Conservation (phyloP, 2,888 invertebrate species). For the Rotaria macrura region DNA sequence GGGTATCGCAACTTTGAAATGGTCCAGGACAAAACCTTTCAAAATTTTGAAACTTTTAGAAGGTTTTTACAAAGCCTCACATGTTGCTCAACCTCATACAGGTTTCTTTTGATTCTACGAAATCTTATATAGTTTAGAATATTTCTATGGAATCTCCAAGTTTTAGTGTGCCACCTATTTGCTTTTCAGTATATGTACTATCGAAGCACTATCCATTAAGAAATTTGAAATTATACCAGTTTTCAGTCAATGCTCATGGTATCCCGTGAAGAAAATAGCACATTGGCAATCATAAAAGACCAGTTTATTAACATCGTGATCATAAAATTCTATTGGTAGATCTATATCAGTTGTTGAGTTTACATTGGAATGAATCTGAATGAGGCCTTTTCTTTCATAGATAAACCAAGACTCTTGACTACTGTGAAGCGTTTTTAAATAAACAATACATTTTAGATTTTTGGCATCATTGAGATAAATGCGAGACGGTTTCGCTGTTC, state of each 20-base stretch:
- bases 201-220: neutral
- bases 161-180: too few relatives aligned
- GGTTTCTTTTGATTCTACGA: too few relatives aligned
- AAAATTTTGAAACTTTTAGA: too few relatives aligned
- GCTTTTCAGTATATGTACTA: too few relatives aligned
- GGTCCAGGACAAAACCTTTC: too few relatives aligned
- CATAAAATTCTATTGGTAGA: neutral
- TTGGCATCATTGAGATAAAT: neutral
- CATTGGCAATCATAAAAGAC: neutral
- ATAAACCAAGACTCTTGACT: neutral
- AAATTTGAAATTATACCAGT: neutral
- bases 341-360: neutral
- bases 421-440: neutral
- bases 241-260: neutral
- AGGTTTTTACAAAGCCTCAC: too few relatives aligned
- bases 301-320: neutral
- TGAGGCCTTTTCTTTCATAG: neutral
- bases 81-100: too few relatives aligned
- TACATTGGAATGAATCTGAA: neutral
- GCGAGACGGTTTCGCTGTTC: neutral
- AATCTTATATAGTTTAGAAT: too few relatives aligned
- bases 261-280: neutral
- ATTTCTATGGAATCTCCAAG: too few relatives aligned
- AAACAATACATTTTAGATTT: neutral
- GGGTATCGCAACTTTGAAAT: too few relatives aligned